Percentiles rank a stretch among this genome's conserved stretches.
phyloP scores from a whole-genome alignment of 2,888 invertebrate species.

The Coleophora deauratella region DNA sequence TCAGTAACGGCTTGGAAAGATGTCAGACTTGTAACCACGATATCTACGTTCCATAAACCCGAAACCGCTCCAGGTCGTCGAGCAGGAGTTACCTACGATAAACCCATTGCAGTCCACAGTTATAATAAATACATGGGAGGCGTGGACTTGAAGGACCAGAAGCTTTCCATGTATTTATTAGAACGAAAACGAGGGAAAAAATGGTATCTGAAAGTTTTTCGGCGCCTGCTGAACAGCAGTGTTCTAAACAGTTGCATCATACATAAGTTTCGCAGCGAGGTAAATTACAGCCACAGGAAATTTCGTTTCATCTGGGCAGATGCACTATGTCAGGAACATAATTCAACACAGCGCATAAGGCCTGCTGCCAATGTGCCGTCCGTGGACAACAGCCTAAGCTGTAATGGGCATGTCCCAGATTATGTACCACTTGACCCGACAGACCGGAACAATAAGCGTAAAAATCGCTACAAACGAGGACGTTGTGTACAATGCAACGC shows the following conservation, averaged over 20 bases:
- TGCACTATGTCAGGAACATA: neutral
- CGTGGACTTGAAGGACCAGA: slow-evolving; percentile 16
- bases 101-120: slow-evolving; percentile 1
- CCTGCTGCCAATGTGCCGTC: neutral
- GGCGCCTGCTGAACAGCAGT: slow-evolving; percentile 8
- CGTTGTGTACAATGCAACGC: slow-evolving; percentile 7
- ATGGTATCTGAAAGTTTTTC: slow-evolving; percentile 16
- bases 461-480: slow-evolving; percentile 2
- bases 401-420: slow-evolving; percentile 4
- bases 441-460: neutral
- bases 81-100: neutral
- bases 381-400: neutral
- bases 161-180: slow-evolving; percentile 11
- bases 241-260: slow-evolving; percentile 3
- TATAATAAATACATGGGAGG: slow-evolving; percentile 19
- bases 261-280: too few species aligned
- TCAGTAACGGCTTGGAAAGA: slow-evolving; percentile 12
- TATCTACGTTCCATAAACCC: neutral
- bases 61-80: neutral
- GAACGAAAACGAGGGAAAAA: slow-evolving; percentile 15
- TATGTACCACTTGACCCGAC: neutral
- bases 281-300: neutral
- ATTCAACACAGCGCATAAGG: neutral
- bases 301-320: neutral
- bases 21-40: slow-evolving; percentile 10